Base-by-base conservation (phyloP, 2,888 invertebrate species). In the Cryptocephalus moraei region DNA sequence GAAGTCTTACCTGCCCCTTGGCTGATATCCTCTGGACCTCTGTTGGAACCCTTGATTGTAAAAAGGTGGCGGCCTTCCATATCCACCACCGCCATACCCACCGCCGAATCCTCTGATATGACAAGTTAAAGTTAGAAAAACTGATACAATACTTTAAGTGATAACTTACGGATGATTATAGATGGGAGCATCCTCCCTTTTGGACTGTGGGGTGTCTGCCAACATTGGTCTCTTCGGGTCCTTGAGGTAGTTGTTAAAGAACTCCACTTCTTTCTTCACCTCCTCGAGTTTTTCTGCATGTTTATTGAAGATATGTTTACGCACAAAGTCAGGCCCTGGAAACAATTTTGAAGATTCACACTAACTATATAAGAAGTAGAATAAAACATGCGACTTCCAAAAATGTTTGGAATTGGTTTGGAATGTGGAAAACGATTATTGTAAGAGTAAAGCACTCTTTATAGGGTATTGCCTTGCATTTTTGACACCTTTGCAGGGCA, bases 271-370 rank as follows among this genome's bases (percentile, higher is more conserved):
- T 63, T 92, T 91, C 55, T 90, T 89, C 1, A 96, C 96, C 72
- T 97, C 96, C 36, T 96, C 92, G 39, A 99, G 86, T 73, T 96
- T 97, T 64, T 99, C 97, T 0, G 72, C 85, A 64, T 99, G 97
- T 66, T 99, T 99, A 69, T 96, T 96, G 66, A 92, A 89, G 55
- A 99, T 94, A 68, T 99, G 99, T 68, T 99, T 99, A 50, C 93
- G 82, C 32, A 99, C 95, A 71, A 96, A 99, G 68, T 99, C 97
- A 0, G 97, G 96, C 0, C 97, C 84, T 63, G 32, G 39, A 45
- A 46, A 22, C 6, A 22, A 22, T 22, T 22, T 22, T 2, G 22
- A 22, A 22, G 6, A 22, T 22, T 6, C 22, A 22, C 6, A 22
- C 22, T 22, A 6, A 22, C 22, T 22, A 6, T 22, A 22, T 2